Conservation (phyloP, 2,113 vertebrate species). For the Clarias macrocephalus region DNA sequence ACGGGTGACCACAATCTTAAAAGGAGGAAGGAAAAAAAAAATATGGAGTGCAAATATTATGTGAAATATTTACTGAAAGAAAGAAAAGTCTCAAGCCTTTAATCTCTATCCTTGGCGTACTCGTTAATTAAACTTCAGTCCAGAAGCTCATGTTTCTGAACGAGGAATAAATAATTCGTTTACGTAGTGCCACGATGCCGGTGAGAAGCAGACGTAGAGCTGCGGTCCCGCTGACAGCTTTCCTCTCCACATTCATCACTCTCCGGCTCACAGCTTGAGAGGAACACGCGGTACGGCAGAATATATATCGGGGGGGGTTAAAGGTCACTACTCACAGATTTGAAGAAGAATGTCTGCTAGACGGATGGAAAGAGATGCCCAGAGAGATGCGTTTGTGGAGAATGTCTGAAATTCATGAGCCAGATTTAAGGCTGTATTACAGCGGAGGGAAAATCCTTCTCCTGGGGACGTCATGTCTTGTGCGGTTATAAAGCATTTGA, state of each 20-base stretch:
- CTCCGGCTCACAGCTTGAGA: not conserved
- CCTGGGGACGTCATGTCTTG: not conserved
- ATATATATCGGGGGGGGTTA: not conserved
- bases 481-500: not conserved
- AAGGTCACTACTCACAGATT: not conserved
- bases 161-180: conserved; percentile 3
- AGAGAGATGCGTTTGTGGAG: not conserved
- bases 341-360: not conserved
- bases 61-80: not conserved
- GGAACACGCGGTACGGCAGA: not conserved
- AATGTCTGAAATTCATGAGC: not conserved
- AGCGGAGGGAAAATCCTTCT: not conserved
- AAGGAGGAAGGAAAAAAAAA: not conserved
- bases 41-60: not conserved
- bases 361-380: not conserved
- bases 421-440: not conserved
- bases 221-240: not conserved
- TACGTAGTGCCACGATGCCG: too few relatives aligned
- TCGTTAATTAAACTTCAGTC: not conserved
- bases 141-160: not conserved
- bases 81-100: conserved; percentile 14
- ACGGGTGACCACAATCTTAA: not conserved
- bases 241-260: conserved; percentile 26
- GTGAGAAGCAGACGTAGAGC: not conserved
- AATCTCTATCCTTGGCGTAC: not conserved